Evolutionary conservation across 2,113 vertebrate genomes (phyloP), one percentile per base, ranked within the genome.

Genomic region (Canis aureus): DNA sequence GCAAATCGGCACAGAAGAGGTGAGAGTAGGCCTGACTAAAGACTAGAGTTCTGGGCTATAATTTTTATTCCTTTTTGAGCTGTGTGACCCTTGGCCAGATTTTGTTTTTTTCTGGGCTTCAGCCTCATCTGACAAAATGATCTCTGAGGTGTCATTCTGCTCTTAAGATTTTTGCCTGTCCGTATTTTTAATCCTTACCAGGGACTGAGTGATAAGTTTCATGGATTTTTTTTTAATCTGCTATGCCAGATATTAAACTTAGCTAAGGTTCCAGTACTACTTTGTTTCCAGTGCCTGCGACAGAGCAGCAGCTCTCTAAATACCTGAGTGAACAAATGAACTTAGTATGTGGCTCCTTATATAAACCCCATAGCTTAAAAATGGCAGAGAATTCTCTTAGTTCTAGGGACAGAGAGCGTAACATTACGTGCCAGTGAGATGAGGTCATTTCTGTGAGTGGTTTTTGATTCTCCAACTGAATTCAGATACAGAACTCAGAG

Each of bases 161-260:
- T 91, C 87, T 95, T 78, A 71, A 43, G 74, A 93, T 64, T 93
- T 93, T 90, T 86, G 49, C 7, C 20, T 11, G 17, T 67, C 51
- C 71, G 38, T 81, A 87, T 95, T 95, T 94, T 83, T 88, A 83
- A 80, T 67, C 53, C 64, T 94, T 16, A 38, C 27, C 49, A 27
- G 5, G 11, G 43, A 82, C 11, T n/a, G 38, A 88, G 19, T 35
- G 51, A 71, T 82, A 83, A 85, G 32, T 51, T 71, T 88, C 2
- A 2, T 49, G 3, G 20, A 8, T 62, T 43, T 87, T 80, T 91
- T 84, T 74, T 93, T 35, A 1, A 76, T 87, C 25, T 23, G 22
- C 73, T 93, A 12, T 89, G 92, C 13, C 66, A 86, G 38, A 74
- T 62, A 74, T n/a, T 91, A 57, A 57, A 67, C 11, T 66, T 74